Conservation (phyloP, 2,113 vertebrate species). For the Ursus arctos region DNA sequence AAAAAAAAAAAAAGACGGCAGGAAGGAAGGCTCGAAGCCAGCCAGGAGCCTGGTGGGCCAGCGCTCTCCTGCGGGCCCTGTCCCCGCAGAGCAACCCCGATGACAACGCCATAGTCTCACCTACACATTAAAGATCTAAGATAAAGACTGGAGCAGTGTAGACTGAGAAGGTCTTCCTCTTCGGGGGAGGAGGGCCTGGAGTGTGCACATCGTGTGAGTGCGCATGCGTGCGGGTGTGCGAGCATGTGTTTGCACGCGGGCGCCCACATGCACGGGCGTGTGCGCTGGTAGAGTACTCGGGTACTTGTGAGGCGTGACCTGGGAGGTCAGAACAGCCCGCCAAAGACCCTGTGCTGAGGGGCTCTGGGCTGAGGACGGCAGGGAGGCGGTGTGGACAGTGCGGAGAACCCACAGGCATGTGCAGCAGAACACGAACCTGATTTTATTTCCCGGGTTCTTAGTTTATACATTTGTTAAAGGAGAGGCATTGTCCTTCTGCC, state of each 20-base stretch:
- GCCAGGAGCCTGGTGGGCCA: background rate
- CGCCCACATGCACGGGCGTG: accelerated
- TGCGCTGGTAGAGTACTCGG: accelerated
- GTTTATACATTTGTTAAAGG: background rate
- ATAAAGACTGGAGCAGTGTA: background rate
- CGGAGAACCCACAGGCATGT: accelerated
- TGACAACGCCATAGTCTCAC: no score
- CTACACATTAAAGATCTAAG: background rate
- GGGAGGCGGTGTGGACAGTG: background rate
- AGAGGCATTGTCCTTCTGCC: background rate
- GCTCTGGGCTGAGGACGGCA: background rate
- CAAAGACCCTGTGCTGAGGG: background rate
- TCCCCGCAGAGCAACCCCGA: background rate
- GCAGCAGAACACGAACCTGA: accelerated
- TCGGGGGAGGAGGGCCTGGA: background rate
- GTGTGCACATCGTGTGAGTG: background rate
- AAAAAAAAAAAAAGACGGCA: no score
- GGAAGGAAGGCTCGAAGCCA: background rate
- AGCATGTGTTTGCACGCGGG: background rate
- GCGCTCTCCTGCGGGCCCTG: background rate
- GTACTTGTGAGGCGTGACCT: background rate
- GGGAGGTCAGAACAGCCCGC: background rate
- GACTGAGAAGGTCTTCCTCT: background rate
- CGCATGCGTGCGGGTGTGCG: no score
- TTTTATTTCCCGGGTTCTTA: background rate